These are phyloP conservation scores for Drosophila grimshawi DNA, from an alignment of 1,140 invertebrate genomes.

Conservation along the genomic window DNA sequence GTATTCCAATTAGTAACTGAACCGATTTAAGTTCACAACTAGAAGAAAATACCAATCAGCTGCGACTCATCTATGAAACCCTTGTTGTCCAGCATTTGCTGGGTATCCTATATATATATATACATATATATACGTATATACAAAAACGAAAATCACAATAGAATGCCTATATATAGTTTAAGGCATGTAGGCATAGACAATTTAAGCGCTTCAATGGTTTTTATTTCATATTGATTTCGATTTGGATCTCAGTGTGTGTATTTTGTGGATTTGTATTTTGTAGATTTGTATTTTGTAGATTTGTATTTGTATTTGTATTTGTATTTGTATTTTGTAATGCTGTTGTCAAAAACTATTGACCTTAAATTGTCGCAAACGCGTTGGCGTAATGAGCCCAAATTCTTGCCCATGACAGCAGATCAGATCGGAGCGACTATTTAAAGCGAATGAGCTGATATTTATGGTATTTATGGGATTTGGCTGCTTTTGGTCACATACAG, in stretches of 20 bases:
- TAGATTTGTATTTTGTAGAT: not conserved
- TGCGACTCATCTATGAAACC: too few species aligned
- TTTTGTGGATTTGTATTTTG: too few species aligned
- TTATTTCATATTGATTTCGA: not conserved
- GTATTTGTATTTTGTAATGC: conserved; percentile 10
- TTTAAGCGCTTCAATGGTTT: conserved; percentile 41
- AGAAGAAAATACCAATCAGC: too few species aligned
- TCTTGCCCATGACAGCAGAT: conserved; percentile 36
- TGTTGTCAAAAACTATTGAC: conserved; percentile 48
- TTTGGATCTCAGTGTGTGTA: too few species aligned
- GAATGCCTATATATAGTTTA: conserved; percentile 40
- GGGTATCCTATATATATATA: not conserved
- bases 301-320: too few species aligned
- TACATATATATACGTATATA: not conserved
- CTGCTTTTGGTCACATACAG: conserved; percentile 27
- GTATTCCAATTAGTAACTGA: too few species aligned
- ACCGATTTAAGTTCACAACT: not conserved
- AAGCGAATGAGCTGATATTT: conserved; percentile 43
- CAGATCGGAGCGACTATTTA: conserved; percentile 13
- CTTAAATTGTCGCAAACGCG: conserved; percentile 52
- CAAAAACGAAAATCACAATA: conserved; percentile 12
- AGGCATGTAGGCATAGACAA: conserved; percentile 38
- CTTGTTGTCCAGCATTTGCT: not conserved
- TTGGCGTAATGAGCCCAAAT: conserved; percentile 52
- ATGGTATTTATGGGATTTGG: conserved; percentile 16